Base-by-base conservation (phyloP, 2,888 invertebrate species). In the Pardosa pseudoannulata region DNA sequence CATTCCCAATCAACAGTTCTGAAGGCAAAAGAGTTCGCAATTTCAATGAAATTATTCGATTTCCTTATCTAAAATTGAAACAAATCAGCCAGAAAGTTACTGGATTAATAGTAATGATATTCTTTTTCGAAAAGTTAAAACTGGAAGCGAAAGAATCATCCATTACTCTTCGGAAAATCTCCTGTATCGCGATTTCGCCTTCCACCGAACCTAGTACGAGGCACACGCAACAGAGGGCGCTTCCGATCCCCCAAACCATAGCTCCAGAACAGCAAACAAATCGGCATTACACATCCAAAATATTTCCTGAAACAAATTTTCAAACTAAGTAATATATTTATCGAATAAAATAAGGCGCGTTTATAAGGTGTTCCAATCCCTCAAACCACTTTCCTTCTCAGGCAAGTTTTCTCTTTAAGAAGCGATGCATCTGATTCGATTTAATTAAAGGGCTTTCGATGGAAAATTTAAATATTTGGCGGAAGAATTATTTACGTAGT, bases 381-480 rank as follows among this genome's bases (percentile, higher is more conserved):
- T 13, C n/a, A 67, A 67, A 19, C 36, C 67, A 67, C 67, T 67
- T 36, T 67, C 36, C 32, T 19, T 13, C 67, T n/a, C 19, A 67
- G 5, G 7, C 31, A 67, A 67, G 67, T 56, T 56, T n/a, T 56
- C 56, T 19, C 23, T 56, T 36, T 71, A 82, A 82, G 82, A 82
- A 85, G 76, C 64, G 82, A 62, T 64, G 72, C 62, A 46, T 31
- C 72, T 67, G 73, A 85, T 73, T 78, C 72, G 83, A 85, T 85
- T 85, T 85, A 85, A 85, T 85, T 85, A 85, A 85, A 78, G 72
- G 41, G 50, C 78, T 65, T 65, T 65, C 27, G 72, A 65, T 67
- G 73, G 78, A 85, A 78, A 85, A 85, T 85, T 85, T 85, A 85
- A 85, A 85, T 85, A 85, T 85, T 85, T 85, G 83, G 83, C 78